Evolutionary conservation across 2,888 invertebrate genomes (phyloP).

Genomic region (Ormyrus rosae): DNA sequence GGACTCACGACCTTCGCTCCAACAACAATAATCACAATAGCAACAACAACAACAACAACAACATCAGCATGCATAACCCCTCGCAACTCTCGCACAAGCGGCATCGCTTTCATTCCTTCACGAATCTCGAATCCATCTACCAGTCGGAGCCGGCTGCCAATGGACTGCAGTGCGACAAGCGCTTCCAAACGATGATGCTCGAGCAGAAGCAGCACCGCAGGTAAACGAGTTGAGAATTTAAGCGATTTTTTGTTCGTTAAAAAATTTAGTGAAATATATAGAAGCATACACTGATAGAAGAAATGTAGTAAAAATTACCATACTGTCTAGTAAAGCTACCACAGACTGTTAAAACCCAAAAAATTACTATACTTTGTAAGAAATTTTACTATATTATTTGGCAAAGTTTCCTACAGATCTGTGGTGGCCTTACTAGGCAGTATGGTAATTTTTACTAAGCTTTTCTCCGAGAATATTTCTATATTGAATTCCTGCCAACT

Average conservation of each 20-base stretch:
- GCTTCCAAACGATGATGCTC: constrained; percentile 49
- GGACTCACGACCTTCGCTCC: constrained; percentile 66
- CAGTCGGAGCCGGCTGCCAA: constrained; percentile 64
- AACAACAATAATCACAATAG: constrained; percentile 63
- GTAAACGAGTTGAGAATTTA: background rate
- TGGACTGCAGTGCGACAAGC: constrained; percentile 16
- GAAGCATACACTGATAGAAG: too few relatives aligned
- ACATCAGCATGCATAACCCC: constrained; percentile 60
- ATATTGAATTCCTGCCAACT: background rate
- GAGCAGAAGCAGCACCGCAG: constrained; percentile 37
- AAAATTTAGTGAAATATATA: too few relatives aligned
- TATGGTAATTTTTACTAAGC: too few relatives aligned
- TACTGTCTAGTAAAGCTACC: too few relatives aligned
- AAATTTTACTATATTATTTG: too few relatives aligned
- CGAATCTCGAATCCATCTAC: constrained; percentile 68
- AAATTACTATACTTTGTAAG: too few relatives aligned
- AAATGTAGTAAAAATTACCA: too few relatives aligned
- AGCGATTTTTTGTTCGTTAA: too few relatives aligned
- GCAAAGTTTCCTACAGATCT: too few relatives aligned
- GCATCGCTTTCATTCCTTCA: constrained; percentile 70
- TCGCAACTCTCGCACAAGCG: constrained; percentile 62
- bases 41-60: constrained; percentile 38
- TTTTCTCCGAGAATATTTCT: too few relatives aligned
- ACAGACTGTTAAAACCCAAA: too few relatives aligned
- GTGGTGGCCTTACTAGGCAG: too few relatives aligned